Evolutionary conservation across 2,113 vertebrate species (phyloP), one percentile per base, ranked within the genome.

Genomic region (Harpagus bidentatus): DNA sequence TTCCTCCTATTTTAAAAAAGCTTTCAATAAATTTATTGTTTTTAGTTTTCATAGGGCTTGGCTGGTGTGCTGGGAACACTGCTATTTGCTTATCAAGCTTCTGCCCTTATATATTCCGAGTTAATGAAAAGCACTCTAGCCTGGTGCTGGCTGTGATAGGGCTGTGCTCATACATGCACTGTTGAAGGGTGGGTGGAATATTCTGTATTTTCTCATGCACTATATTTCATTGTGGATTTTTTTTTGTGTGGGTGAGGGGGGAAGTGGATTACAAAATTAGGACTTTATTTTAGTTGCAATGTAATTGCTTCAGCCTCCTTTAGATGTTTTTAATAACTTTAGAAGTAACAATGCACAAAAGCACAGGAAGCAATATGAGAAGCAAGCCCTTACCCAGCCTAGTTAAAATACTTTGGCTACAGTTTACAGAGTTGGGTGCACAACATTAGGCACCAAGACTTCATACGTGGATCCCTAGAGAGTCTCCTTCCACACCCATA

Each of bases 1-100:
- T 98, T 98, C 97, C 97, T 98, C 93, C 97, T 96, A 97, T 98
- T 98, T 97, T 97, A 23, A 88, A 96, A 97, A 97, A 94, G 93
- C 89, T 96, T 97, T 97, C 97, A 97, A 96, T 95, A 97, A 97
- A 95, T 97, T 97, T 97, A 97, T 97, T 97, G 97, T 97, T 96
- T 96, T 93, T 91, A 45, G 85, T 95, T 93, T 97, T 97, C 95
- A 69, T 88, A 29, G 66, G 95, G 93, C 70, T 97, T 97, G 97
- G 97, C 96, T 95, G 71, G 42, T 76, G 86, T 90, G 86, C 95
- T 98, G 97, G 97, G 97, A 97, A 98, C 95, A 62, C 77, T 86
- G 80, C 63, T 95, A 79, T 85, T 91, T 67, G 84, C 97, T 98
- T 97, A 97, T 97, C 97, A 97, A 92, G 71, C 86, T 79, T 77